Evolutionary conservation across 2,888 invertebrate species (phyloP), one percentile per base, ranked within the genome.

Genomic region (Tetranychus truncatus): DNA sequence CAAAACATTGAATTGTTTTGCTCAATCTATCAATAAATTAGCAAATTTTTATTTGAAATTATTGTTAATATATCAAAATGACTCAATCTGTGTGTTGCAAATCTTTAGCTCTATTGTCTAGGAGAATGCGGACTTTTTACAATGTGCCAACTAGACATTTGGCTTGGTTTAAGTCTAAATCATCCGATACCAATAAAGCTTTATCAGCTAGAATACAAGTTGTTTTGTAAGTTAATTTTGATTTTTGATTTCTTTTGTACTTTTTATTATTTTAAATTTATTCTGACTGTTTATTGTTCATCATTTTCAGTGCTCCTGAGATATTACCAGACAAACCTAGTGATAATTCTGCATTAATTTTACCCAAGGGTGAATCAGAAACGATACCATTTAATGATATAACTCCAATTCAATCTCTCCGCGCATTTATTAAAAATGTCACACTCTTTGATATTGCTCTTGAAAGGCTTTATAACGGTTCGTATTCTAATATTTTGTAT

Each of bases 381-480:
- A 20, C 21, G 20, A 69, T 69, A 11, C 69, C n/a, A 69, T 69
- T 69, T 69, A 24, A 69, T 69, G 21, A 69, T 11, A 24, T 69
- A 69, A 69, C 69, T 9, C 69, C 69, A 69, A 24, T 24, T 9
- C 11, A 5, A 24, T 11, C 34, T 24, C 20, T 69, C 7, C 69
- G 69, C 11, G 69, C 69, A 24, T 24, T 69, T n/a, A 18, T 69
- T 11, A 69, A 69, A 69, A 69, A 69, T 69, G 20, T 24, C 11
- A 69, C 34, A 11, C 21, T 20, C 6, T 69, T 69, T 9, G 34
- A 20, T 11, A 21, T 24, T 6, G 11, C 21, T 69, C 11, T 69
- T 11, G 69, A 69, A 24, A 21, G 20, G 21, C 9, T 69, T 6
- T 20, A 11, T 9, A 20, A 18, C n/a, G 69, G 69, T 69, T 20